Evolutionary conservation across 1,140 invertebrate species (phyloP).

Genomic region (Megalonaias nervosa): DNA sequence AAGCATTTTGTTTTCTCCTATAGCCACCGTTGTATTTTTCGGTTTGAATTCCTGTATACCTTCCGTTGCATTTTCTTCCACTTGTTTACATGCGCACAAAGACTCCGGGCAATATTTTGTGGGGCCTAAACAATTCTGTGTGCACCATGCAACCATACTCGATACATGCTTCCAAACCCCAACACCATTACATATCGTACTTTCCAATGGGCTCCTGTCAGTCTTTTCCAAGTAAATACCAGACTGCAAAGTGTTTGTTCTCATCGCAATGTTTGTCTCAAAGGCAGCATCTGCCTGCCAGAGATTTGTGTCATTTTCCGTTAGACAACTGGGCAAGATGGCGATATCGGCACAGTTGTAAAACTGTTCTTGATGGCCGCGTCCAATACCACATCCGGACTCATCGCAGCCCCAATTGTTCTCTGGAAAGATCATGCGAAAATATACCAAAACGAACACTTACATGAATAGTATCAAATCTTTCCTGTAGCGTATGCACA

Average conservation of each 20-base stretch:
- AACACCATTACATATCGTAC: not conserved
- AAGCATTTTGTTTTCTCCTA: no score
- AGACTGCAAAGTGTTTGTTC: no score
- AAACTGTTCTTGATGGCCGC: conserved; percentile 76
- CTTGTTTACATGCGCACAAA: not conserved
- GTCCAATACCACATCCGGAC: conserved; percentile 57
- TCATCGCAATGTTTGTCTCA: not conserved
- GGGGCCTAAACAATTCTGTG: conserved; percentile 3
- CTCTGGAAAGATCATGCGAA: conserved; percentile 31
- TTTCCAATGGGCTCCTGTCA: not conserved
- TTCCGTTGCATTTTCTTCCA: no score
- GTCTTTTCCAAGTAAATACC: not conserved
- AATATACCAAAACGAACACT: not conserved
- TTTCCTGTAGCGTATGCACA: no score
- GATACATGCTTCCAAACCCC: not conserved
- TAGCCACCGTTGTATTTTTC: no score
- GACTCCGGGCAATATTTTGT: not conserved
- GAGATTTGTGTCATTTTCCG: not conserved
- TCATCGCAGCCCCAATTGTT: conserved; percentile 52
- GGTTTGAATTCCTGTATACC: no score
- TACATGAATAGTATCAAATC: not conserved
- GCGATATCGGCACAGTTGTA: conserved; percentile 79
- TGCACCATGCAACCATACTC: conserved; percentile 18
- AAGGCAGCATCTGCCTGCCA: not conserved
- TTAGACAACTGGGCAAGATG: conserved; percentile 64